A percentile compares a stretch with the other conserved stretches of the same genome.
Evolutionary conservation across 2,797 vertebrate species (phyloP).

Genomic region (Cynopterus sphinx): DNA sequence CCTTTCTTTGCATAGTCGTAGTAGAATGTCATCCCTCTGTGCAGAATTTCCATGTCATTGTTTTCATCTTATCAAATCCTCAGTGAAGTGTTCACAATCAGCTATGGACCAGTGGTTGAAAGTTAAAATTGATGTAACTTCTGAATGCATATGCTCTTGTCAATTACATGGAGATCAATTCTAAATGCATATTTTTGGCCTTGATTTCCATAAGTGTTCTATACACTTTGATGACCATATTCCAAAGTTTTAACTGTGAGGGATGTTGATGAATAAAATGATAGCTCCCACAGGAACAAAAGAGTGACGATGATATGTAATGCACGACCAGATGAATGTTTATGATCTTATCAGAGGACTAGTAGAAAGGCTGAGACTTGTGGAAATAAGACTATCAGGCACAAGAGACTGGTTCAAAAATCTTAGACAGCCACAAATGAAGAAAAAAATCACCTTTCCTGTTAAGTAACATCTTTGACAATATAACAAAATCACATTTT

Average conservation of each 20-base stretch:
- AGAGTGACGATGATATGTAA: conserved; percentile 71
- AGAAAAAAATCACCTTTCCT: neutral
- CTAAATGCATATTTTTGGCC: conserved; percentile 73
- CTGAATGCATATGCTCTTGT: conserved; percentile 65
- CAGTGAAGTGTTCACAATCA: conserved; percentile 60
- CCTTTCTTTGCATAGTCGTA: neutral
- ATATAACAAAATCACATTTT: conserved; percentile 9
- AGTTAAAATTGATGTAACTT: conserved; percentile 67
- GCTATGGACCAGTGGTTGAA: conserved; percentile 40
- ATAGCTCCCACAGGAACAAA: conserved; percentile 77
- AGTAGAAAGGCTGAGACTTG: neutral
- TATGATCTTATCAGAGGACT: conserved; percentile 65
- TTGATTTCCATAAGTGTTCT: conserved; percentile 80
- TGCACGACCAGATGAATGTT: conserved; percentile 70
- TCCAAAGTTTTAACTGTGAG: conserved; percentile 63
- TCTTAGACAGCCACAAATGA: neutral
- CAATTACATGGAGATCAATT: conserved; percentile 76
- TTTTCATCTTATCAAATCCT: conserved; percentile 62
- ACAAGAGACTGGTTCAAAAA: neutral
- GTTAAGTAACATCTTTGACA: neutral
- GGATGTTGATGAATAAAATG: conserved; percentile 79
- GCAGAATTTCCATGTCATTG: neutral
- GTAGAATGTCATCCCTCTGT: conserved; percentile 64
- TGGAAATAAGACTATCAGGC: neutral
- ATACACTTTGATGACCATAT: conserved; percentile 56